A percentile compares a stretch with the other conserved stretches of the same genome.
These are phyloP conservation scores for Tretioscincus oriximinensis DNA, from an alignment of 2,113 vertebrate genomes.

Conservation along the genomic window DNA sequence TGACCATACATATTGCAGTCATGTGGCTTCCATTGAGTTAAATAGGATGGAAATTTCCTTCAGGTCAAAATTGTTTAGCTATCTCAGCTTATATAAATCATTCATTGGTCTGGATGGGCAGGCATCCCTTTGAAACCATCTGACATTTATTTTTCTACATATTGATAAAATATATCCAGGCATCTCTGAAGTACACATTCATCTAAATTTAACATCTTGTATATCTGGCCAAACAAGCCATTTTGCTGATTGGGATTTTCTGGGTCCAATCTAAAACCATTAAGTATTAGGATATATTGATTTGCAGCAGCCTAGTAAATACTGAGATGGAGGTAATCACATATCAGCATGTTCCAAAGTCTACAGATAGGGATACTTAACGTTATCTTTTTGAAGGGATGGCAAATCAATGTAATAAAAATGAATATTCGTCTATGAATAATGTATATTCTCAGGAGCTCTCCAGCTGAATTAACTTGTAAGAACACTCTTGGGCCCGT, in stretches of 20 bases:
- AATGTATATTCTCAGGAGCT: slow-evolving; percentile 31
- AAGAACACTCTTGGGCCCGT: slow-evolving; percentile 11
- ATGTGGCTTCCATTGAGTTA: no score
- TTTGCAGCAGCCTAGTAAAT: slow-evolving; percentile 17
- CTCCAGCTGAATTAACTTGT: slow-evolving; percentile 25
- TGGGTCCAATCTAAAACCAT: slow-evolving; percentile 15
- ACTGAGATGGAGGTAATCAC: background rate
- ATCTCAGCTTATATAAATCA: background rate
- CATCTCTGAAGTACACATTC: background rate
- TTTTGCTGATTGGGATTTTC: slow-evolving; percentile 13
- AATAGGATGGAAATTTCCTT: no score
- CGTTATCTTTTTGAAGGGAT: slow-evolving; percentile 14
- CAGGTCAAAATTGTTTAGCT: background rate
- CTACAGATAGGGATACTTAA: slow-evolving; percentile 26
- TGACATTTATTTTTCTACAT: background rate
- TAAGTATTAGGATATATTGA: slow-evolving; percentile 18
- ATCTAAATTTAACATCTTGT: background rate
- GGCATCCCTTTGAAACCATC: background rate
- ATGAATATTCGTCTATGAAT: slow-evolving; percentile 31
- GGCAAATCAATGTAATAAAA: slow-evolving; percentile 30
- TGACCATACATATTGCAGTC: no score
- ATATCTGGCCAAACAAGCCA: background rate
- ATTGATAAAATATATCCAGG: background rate
- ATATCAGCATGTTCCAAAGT: slow-evolving; percentile 18
- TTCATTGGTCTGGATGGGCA: background rate